Percentiles rank a stretch among this genome's conserved stretches.
Evolutionary conservation across 2,797 vertebrate species (phyloP).

Genomic region (Pterois miles): DNA sequence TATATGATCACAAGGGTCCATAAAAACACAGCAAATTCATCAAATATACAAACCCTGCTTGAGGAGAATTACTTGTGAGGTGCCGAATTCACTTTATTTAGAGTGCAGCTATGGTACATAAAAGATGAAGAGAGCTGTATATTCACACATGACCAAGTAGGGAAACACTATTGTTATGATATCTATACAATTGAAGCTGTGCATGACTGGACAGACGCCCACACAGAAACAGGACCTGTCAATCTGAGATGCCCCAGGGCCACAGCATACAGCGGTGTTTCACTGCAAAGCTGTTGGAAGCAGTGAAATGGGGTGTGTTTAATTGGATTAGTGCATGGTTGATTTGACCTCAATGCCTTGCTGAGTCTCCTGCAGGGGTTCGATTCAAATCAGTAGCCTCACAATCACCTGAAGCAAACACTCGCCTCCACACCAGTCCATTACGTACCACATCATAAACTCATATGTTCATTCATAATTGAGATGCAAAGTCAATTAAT

Average conservation of each 20-base stretch:
- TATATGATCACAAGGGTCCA: not conserved
- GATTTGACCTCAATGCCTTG: conserved; percentile 72
- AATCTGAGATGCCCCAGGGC: conserved; percentile 35
- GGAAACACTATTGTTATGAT: conserved; percentile 17
- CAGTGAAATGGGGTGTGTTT: conserved; percentile 76
- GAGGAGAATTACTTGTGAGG: conserved; percentile 15
- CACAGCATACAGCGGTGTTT: conserved; percentile 40
- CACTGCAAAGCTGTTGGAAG: conserved; percentile 61
- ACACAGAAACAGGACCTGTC: conserved; percentile 23
- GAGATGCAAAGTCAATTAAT: conserved; percentile 70
- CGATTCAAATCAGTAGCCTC: conserved; percentile 28
- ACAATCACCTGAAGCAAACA: conserved; percentile 41
- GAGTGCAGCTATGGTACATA: conserved; percentile 14
- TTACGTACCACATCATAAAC: conserved; percentile 42
- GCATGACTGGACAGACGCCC: conserved; percentile 29
- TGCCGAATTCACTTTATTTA: conserved; percentile 30
- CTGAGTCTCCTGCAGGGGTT: conserved; percentile 48
- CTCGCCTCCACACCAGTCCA: conserved; percentile 15
- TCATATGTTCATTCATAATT: conserved; percentile 64
- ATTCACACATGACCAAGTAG: conserved; percentile 19
- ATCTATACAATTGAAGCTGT: conserved; percentile 37
- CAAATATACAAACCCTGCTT: conserved; percentile 40
- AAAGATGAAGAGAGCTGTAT: conserved; percentile 8
- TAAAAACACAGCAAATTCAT: conserved; percentile 39
- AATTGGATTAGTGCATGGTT: conserved; percentile 74